Base-by-base conservation (phyloP, 2,888 invertebrate genomes). In the Eupithecia tripunctaria region DNA sequence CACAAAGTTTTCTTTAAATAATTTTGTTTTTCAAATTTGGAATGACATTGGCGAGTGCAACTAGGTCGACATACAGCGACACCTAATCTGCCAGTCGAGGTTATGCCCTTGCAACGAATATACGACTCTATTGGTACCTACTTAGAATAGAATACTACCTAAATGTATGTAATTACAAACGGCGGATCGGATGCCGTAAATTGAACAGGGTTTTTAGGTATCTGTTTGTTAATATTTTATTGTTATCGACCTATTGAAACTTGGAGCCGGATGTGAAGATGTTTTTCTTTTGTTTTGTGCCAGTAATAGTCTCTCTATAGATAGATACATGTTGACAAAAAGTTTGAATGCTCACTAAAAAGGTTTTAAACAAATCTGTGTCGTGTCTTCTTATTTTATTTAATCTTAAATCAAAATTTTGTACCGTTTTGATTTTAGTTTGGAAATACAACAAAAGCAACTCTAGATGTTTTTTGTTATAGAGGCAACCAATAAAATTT, bases 151-250 rank as follows among this genome's bases (percentile, higher is more conserved):
- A 56, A 63, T 63, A 63, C 62, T 63, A 63, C 62, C 63, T 69
- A 76, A 85, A 84, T 81, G 86, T 88, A 86, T 88, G 86, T 82
- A 88, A 88, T 88, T 88, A 86, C 88, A 87, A 82, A 86, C 83
- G 47, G n/a, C 64, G 47, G 67, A 72, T 74, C 76, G 72, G 70
- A 70, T 69, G 71, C 29, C 43, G 59, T 38, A 21, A 74, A 69
- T 69, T 76, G 72, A 70, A 76, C 75, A 64, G 74, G 72, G 71
- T 47, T 70, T 70, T 70, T 36, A 64, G 70, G 69, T 62, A 59
- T 64, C 64, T 64, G 64, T 21, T 63, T 32, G 63, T 64, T 64
- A 21, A 64, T 41, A 36, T 66, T 27, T n/a, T 64, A 60, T 60
- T 56, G 56, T 56, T 56, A 56, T 56, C 25, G 56, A 56, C 25